Percentiles rank a stretch among this genome's conserved stretches.
These are phyloP conservation scores for Papilio helenus DNA, from an alignment of 1,140 invertebrate genomes.

Conservation along the genomic window DNA sequence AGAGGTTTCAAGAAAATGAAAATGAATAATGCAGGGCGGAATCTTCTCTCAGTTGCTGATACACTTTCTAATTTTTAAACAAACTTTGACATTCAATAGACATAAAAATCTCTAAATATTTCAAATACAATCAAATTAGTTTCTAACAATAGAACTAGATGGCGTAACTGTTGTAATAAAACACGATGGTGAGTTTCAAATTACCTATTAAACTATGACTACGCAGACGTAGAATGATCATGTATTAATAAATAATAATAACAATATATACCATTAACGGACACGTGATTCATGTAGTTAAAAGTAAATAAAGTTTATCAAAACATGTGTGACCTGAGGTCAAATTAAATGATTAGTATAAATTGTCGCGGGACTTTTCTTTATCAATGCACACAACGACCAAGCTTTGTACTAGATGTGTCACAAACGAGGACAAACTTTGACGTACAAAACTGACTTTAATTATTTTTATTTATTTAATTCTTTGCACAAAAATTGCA, in stretches of 20 bases:
- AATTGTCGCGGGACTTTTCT: neutral
- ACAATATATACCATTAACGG: no score
- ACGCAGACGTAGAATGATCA: no score
- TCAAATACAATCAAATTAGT: neutral
- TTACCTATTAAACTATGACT: no score
- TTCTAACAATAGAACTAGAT: neutral
- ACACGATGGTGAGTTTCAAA: neutral
- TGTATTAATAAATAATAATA: no score
- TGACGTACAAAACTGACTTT: no score
- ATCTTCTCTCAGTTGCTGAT: neutral
- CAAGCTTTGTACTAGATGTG: neutral
- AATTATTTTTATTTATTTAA: no score
- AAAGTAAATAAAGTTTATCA: neutral
- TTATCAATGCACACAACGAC: neutral
- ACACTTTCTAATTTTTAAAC: neutral
- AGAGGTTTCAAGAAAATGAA: conserved; percentile 20
- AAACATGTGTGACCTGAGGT: conserved; percentile 3
- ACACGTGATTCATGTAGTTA: neutral
- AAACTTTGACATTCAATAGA: neutral
- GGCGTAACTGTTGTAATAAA: neutral
- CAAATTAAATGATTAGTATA: neutral
- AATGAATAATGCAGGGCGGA: conserved; percentile 5
- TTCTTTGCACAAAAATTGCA: no score
- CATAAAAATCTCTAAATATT: neutral
- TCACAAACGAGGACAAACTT: neutral